Evolutionary conservation across 2,113 vertebrate genomes (phyloP).

Genomic region (Saguinus imperator): DNA sequence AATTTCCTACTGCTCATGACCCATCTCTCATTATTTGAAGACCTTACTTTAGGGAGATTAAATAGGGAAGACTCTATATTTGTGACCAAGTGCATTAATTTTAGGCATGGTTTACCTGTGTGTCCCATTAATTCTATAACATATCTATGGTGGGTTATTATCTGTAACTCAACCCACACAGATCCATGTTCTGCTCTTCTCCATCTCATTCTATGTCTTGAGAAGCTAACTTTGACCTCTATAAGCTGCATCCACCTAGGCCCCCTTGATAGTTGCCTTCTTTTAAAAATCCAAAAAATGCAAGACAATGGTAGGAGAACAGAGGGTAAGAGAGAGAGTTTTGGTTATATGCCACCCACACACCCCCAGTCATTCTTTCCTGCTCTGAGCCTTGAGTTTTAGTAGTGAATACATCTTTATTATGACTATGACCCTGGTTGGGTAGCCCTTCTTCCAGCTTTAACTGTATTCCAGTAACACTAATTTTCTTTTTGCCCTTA

Average conservation of each 20-base stretch:
- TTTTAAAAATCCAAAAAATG: not conserved
- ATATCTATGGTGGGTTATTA: not conserved
- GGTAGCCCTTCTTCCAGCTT: not conserved
- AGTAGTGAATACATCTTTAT: not conserved
- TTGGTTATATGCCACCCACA: not conserved
- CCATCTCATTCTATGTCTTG: not conserved
- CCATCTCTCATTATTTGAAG: not conserved
- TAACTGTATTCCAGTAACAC: not conserved
- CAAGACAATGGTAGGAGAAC: not conserved
- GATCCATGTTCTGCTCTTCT: not conserved
- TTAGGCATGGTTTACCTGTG: not conserved
- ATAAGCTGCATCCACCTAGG: not conserved
- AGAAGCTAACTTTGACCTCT: not conserved
- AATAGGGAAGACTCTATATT: not conserved
- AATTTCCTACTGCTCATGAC: not conserved
- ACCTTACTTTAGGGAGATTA: not conserved
- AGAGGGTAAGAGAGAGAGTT: not conserved
- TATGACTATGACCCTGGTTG: not conserved
- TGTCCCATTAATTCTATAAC: not conserved
- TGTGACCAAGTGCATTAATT: not conserved
- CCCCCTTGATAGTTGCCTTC: not conserved
- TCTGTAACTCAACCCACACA: no score
- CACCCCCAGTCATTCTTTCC: not conserved
- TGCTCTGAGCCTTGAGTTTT: not conserved
- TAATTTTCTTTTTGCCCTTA: not conserved